These are phyloP conservation scores for Neomicropteryx cornuta DNA, from an alignment of 1,140 invertebrate genomes.

Conservation along the genomic window DNA sequence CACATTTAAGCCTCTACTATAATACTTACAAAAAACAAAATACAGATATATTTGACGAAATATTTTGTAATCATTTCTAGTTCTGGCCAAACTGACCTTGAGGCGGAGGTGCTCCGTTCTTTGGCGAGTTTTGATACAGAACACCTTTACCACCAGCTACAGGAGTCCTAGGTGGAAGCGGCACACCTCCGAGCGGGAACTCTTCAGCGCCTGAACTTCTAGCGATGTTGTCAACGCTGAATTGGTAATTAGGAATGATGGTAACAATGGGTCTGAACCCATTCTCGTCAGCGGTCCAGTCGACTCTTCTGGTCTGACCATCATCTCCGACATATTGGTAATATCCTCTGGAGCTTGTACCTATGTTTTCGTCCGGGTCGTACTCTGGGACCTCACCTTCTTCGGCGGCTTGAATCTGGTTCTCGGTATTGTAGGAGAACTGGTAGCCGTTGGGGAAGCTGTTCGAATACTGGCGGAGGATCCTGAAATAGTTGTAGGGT, in stretches of 20 bases:
- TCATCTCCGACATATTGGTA: conserved; percentile 49
- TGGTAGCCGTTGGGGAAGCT: conserved; percentile 33
- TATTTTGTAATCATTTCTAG: too few relatives aligned
- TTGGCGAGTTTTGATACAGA: too few relatives aligned
- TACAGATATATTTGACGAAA: too few relatives aligned
- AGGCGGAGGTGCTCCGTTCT: too few relatives aligned
- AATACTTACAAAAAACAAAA: too few relatives aligned
- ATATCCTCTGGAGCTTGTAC: conserved; percentile 42
- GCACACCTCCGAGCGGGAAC: too few relatives aligned
- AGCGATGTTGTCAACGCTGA: neutral
- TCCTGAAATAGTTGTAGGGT: conserved; percentile 30
- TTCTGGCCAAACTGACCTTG: too few relatives aligned
- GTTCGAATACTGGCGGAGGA: conserved; percentile 30
- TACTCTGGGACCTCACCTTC: conserved; percentile 34
- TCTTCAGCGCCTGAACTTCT: too few relatives aligned
- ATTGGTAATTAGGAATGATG: conserved; percentile 27
- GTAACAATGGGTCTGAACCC: conserved; percentile 50
- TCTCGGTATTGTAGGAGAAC: conserved; percentile 50
- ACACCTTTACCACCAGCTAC: too few relatives aligned
- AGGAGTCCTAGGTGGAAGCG: too few relatives aligned
- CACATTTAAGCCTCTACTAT: too few relatives aligned
- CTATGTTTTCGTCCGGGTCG: conserved; percentile 38
- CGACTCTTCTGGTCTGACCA: conserved; percentile 55
- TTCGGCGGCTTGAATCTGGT: conserved; percentile 47
- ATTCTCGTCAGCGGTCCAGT: conserved; percentile 53